Percentiles rank a stretch among this genome's conserved stretches.
Evolutionary conservation across 2,888 invertebrate species (phyloP).

Genomic region (Agrypnus murinus): DNA sequence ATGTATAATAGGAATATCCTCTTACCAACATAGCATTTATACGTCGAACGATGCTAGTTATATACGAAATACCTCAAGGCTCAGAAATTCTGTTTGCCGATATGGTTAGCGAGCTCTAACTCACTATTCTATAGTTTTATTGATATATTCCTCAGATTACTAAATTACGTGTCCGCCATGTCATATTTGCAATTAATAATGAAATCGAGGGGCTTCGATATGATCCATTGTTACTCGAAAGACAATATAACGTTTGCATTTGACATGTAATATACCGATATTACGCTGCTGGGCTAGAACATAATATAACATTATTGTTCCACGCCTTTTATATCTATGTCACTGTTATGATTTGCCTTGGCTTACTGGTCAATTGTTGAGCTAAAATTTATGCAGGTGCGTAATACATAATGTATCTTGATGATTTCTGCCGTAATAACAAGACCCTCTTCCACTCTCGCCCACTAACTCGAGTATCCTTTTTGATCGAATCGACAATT

Average conservation of each 20-base stretch:
- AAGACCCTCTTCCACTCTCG: constrained; percentile 18
- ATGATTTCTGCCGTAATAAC: constrained; percentile 25
- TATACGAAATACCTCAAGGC: constrained; percentile 11
- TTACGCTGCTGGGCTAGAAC: constrained; percentile 25
- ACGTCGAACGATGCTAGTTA: constrained; percentile 2
- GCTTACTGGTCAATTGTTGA: constrained; percentile 7
- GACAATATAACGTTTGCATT: constrained; percentile 47
- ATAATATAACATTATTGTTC: constrained; percentile 25
- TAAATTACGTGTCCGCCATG: constrained; percentile 24
- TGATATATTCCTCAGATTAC: constrained; percentile 12
- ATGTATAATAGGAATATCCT: constrained; percentile 23
- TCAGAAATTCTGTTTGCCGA: background rate
- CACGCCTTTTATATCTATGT: constrained; percentile 38
- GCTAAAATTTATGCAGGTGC: constrained; percentile 24
- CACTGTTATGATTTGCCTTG: constrained; percentile 17
- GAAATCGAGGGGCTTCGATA: constrained; percentile 37
- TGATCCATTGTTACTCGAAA: constrained; percentile 44
- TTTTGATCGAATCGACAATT: constrained; percentile 24
- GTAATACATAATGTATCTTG: constrained; percentile 30
- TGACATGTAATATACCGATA: constrained; percentile 46
- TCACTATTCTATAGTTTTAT: constrained; percentile 8
- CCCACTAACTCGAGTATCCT: constrained; percentile 25
- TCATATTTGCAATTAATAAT: constrained; percentile 40
- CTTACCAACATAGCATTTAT: constrained; percentile 17
- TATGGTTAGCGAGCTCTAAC: background rate